Base-by-base conservation (phyloP, 2,888 invertebrate species). In the Sepioteuthis lessoniana region DNA sequence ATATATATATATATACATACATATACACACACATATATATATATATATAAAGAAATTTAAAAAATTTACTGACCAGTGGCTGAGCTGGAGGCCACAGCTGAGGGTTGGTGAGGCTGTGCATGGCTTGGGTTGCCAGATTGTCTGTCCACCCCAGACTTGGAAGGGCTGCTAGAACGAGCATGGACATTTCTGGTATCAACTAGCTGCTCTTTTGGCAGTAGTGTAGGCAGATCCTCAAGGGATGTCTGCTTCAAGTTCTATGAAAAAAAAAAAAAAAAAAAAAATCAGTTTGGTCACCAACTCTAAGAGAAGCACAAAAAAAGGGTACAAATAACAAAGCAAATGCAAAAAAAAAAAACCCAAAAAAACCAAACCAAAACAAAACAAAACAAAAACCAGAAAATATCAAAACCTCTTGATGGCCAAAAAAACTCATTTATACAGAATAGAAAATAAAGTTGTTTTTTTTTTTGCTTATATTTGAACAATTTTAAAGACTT, bases 151-250 rank as follows among this genome's bases (percentile, higher is more conserved):
- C 92, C 92, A 46, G 92, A 7, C 35, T 92, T 92, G 19, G 92
- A 47, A 47, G 92, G 92, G 47, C 92, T 92, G 42, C 46, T 91
- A 16, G 92, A 92, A 47, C 46, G 92, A 42, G 42, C 46, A 42
- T 92, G 92, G n/a, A 92, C 92, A 92, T 92, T 92, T 60, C 93
- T 47, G 46, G 93, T 38, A 55, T 93, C 93, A 93, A 93, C 93
- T 37, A 94, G 94, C 92, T 95, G 95, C 31, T 95, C 95, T 94
- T 94, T 94, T 94, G 95, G 95, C 92, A 95, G 94, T 95, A 95
- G 95, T 94, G 95, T 95, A 93, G 95, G 95, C 94, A 95, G 93
- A n/a, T 95, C 95, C 94, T 95, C 95, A 35, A 94, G 90, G 60
- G 94, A 91, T 90, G 94, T 46, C 91, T 94, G 94, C 94, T 95